These are phyloP conservation scores for Styela plicata DNA, from an alignment of 23 tunicate genomes.

Conservation along the genomic window DNA sequence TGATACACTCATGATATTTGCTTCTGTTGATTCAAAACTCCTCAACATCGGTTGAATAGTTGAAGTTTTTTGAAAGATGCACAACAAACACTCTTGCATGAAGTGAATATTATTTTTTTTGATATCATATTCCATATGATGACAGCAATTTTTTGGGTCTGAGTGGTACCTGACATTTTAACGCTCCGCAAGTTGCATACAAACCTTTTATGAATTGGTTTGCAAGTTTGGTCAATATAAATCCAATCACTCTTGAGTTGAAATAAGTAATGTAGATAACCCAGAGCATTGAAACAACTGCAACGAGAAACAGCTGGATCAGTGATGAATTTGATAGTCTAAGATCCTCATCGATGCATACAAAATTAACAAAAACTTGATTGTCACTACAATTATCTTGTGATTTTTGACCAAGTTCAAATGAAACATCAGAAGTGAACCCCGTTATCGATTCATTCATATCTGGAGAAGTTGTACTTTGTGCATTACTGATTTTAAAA, in stretches of 20 bases:
- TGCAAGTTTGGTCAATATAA: constrained; percentile 48
- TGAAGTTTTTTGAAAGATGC: too few species aligned
- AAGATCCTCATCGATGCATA: constrained; percentile 51
- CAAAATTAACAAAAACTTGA: constrained; percentile 35
- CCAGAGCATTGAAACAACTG: constrained; percentile 59
- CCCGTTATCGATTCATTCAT: background rate
- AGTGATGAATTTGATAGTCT: constrained; percentile 48
- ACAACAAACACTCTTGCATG: too few species aligned
- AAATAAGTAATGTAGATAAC: constrained; percentile 64
- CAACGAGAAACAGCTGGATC: constrained; percentile 50
- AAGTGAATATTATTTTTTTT: too few species aligned
- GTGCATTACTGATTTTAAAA: too few species aligned
- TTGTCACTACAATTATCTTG: constrained; percentile 23
- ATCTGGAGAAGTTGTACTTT: background rate
- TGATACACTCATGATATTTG: too few species aligned
- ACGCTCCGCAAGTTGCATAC: too few species aligned
- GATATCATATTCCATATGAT: too few species aligned
- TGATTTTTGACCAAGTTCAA: background rate
- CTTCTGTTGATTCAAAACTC: too few species aligned
- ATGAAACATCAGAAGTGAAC: background rate
- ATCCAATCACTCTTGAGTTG: constrained; percentile 81
- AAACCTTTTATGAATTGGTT: constrained; percentile 72
- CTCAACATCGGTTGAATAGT: too few species aligned
- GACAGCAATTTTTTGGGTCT: too few species aligned
- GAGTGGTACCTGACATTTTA: too few species aligned